Evolutionary conservation across 53 echinoderm and acorn worm genomes (phyloP).

Genomic region (Paelopatides confundens): DNA sequence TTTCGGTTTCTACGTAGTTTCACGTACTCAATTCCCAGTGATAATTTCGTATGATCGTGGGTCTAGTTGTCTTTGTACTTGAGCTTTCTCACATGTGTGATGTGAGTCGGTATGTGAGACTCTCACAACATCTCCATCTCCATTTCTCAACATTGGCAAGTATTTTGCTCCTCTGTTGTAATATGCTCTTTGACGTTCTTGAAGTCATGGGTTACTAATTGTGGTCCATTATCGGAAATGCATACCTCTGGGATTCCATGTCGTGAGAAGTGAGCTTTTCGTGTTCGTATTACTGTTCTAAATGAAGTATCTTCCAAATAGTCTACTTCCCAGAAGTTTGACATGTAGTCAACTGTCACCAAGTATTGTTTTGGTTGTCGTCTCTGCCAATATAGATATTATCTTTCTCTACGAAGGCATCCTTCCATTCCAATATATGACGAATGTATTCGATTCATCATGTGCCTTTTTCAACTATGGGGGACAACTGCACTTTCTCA

Average conservation of each 20-base stretch:
- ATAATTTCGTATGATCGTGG: too few relatives aligned
- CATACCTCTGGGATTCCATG: background rate
- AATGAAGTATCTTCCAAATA: background rate
- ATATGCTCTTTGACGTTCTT: background rate
- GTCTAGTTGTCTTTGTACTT: too few relatives aligned
- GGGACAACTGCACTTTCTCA: constrained; percentile 53
- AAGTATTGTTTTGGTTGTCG: too few relatives aligned
- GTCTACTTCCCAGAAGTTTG: too few relatives aligned
- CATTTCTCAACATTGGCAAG: too few relatives aligned
- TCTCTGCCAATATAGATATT: constrained; percentile 57
- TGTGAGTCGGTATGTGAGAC: too few relatives aligned
- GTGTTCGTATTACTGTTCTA: background rate
- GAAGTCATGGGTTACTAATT: background rate
- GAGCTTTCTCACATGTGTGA: too few relatives aligned
- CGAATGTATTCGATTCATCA: constrained; percentile 36
- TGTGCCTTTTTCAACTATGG: background rate
- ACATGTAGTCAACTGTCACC: too few relatives aligned
- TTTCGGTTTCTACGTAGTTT: too few relatives aligned
- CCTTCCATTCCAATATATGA: constrained; percentile 47
- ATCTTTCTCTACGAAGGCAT: constrained; percentile 52
- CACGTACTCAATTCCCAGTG: too few relatives aligned
- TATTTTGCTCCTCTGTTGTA: too few relatives aligned
- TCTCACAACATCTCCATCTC: too few relatives aligned
- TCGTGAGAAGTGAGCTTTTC: background rate
- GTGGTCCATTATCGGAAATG: background rate